Evolutionary conservation across 64 coral and sea anemone species (phyloP), one percentile per base, ranked within the genome.

Genomic region (Astreopora myriophthalma): DNA sequence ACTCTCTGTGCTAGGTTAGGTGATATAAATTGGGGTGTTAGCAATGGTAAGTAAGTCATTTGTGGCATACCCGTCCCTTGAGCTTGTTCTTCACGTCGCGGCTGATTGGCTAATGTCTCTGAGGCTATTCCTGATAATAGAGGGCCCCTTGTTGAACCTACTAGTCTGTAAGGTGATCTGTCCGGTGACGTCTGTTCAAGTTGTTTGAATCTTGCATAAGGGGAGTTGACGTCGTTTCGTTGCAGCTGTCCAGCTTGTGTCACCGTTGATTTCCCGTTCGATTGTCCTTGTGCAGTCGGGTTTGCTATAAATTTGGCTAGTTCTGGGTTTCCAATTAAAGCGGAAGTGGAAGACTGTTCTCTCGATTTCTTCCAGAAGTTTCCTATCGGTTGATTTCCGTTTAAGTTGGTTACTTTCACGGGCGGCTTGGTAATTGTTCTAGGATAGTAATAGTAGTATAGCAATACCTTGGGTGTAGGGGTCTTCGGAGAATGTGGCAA

Each of bases 381-480:
- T 83, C 52, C 57, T 23, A 35, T 49, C 28, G 8, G 17, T 61
- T 80, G 37, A 20, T 42, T 31, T 5, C 55, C 55, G 11, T 13
- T 23, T 5, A 65, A 13, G 33, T 22, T 83, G 22, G 55, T 14
- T 20, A 83, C 4, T 60, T 65, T 83, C 22, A 19, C 36, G 10
- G 38, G 31, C 1, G 79, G 52, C 26, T 64, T 65, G 55, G 22
- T 83, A 27, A 83, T 37, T 27, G 79, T 83, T 38, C n/a, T 83
- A 65, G 79, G 79, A 65, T 83, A 83, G 23, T 37, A 83, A 64
- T 83, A 83, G 57, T 83, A 83, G 57, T 83, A 83, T n/a, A 83
- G 22, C n/a, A 83, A 83, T 83, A 83, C 79, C 79, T 83, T 31
- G 32, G 55, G 79, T 14, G 79, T 24, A 31, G 10, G 31, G 14